A percentile compares a stretch with the other conserved stretches of the same genome.
phyloP scores from a whole-genome alignment of 2,113 vertebrate genomes.

The Nicator chloris region DNA sequence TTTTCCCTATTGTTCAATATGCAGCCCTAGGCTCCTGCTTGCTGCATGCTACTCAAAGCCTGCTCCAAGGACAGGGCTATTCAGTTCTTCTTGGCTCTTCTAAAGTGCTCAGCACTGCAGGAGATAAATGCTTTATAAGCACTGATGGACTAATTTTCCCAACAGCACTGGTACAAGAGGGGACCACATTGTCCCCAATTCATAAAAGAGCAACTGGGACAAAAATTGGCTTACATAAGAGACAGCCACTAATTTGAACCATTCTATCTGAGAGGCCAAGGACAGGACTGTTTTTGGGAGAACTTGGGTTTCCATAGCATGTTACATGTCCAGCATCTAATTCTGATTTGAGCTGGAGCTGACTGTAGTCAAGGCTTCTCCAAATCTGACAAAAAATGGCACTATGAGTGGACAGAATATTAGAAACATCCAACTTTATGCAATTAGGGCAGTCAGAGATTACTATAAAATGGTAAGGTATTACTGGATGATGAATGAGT shows the following conservation, averaged over 20 bases:
- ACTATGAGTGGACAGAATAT: not conserved
- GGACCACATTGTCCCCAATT: not conserved
- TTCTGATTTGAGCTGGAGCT: not conserved
- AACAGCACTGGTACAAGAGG: not conserved
- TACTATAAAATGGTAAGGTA: not conserved
- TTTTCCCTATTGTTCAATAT: not conserved
- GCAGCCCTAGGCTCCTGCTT: not conserved
- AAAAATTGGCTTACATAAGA: not conserved
- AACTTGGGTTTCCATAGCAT: not conserved
- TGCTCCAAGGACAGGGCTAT: conserved; percentile 24
- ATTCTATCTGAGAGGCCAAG: not conserved
- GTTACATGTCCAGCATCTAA: not conserved
- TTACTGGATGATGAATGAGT: not conserved
- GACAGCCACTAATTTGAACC: not conserved
- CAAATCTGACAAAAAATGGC: not conserved
- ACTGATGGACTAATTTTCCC: conserved; percentile 27
- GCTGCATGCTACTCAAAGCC: not conserved
- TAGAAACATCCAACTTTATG: not conserved
- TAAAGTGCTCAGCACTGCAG: conserved; percentile 16
- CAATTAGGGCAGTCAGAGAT: not conserved
- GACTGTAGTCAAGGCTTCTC: not conserved
- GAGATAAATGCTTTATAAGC: conserved; percentile 15
- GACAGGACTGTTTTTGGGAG: not conserved
- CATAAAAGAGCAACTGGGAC: not conserved
- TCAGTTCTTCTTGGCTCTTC: conserved; percentile 20